These are phyloP conservation scores for Microtus californicus DNA, from an alignment of 2,797 vertebrate species.

Conservation along the genomic window DNA sequence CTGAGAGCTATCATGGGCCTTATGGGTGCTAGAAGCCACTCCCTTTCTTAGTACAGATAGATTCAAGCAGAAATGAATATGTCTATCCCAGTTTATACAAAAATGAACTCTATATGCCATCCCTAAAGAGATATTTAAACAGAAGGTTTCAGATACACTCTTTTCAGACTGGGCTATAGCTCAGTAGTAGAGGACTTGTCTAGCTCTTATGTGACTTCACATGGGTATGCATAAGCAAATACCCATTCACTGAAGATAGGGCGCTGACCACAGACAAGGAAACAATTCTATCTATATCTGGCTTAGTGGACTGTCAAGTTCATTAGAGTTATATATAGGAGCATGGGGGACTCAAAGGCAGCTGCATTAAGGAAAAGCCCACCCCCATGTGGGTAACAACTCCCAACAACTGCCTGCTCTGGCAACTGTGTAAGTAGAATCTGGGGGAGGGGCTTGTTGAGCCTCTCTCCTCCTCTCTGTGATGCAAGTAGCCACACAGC, in stretches of 20 bases:
- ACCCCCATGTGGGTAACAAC: background rate
- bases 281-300: background rate
- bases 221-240: too few relatives aligned
- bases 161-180: background rate
- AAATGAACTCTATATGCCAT: background rate
- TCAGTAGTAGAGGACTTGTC: too few relatives aligned
- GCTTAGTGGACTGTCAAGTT: background rate
- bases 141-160: background rate
- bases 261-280: background rate
- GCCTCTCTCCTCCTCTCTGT: background rate
- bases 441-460: too few relatives aligned
- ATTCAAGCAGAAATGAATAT: fast-evolving
- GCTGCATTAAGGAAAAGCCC: background rate
- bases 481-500: background rate
- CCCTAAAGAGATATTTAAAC: background rate
- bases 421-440: too few relatives aligned
- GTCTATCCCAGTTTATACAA: background rate
- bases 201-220: background rate
- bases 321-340: background rate
- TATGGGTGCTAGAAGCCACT: background rate
- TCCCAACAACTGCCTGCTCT: background rate
- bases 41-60: background rate
- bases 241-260: background rate
- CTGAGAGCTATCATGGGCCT: background rate
- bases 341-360: too few relatives aligned